Conservation (phyloP, 2,888 invertebrate species). For the Melinaea marsaeus region DNA sequence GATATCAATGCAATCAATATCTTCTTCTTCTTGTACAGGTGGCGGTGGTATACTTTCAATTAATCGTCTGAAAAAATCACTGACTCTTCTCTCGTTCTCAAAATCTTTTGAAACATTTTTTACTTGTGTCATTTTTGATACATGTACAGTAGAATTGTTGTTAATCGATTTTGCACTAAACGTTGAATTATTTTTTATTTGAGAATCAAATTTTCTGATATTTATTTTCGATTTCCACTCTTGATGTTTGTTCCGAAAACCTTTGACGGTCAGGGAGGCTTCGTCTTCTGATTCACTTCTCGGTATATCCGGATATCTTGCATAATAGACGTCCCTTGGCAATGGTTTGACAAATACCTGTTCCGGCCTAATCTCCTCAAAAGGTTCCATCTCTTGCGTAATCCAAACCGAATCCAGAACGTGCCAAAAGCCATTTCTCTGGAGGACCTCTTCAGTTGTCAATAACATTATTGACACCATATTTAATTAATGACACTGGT, state of each 20-base stretch:
- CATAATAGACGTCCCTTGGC: slow-evolving; percentile 63
- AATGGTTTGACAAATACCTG: slow-evolving; percentile 58
- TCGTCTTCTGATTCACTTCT: slow-evolving; percentile 72
- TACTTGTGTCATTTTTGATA: slow-evolving; percentile 42
- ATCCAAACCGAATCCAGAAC: slow-evolving; percentile 63
- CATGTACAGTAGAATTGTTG: slow-evolving; percentile 41
- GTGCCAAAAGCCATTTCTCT: slow-evolving; percentile 65
- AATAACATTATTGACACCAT: slow-evolving; percentile 67
- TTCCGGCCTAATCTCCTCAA: slow-evolving; percentile 63
- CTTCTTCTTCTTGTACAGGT: slow-evolving; percentile 47
- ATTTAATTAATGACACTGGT: neutral
- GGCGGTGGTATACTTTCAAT: slow-evolving; percentile 61
- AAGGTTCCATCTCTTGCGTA: slow-evolving; percentile 66
- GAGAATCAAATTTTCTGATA: slow-evolving; percentile 49
- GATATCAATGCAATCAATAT: slow-evolving; percentile 50
- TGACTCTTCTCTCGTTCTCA: slow-evolving; percentile 48
- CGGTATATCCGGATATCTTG: slow-evolving; percentile 64
- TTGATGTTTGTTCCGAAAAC: slow-evolving; percentile 57
- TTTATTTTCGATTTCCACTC: slow-evolving; percentile 63
- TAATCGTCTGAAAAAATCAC: slow-evolving; percentile 55
- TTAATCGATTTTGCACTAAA: slow-evolving; percentile 38
- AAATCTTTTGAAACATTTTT: slow-evolving; percentile 20
- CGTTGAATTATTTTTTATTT: slow-evolving; percentile 47
- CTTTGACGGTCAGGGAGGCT: slow-evolving; percentile 55
- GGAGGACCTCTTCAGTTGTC: slow-evolving; percentile 66